phyloP scores from a whole-genome alignment of 2,113 vertebrate genomes.

The Pollimyrus isidori region DNA sequence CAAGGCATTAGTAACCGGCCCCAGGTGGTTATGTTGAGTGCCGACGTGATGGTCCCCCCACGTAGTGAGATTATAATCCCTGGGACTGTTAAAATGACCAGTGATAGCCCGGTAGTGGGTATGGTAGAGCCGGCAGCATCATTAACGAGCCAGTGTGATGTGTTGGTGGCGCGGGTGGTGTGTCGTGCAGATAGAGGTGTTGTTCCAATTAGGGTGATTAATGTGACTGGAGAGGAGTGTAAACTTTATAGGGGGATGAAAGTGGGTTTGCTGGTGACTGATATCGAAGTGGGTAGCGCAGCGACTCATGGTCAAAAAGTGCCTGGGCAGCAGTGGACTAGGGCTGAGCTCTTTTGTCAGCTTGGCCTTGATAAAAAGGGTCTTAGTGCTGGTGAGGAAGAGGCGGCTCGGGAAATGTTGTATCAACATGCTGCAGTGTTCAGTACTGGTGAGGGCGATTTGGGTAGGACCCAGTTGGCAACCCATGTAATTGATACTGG shows the following conservation, averaged over 20 bases:
- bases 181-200: neutral
- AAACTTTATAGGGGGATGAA: neutral
- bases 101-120: neutral
- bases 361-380: neutral
- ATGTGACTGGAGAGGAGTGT: neutral
- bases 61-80: neutral
- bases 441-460: neutral
- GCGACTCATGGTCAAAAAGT: neutral
- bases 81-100: neutral
- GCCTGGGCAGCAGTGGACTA: neutral
- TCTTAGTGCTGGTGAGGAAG: neutral
- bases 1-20: neutral
- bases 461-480: neutral
- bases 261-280: neutral
- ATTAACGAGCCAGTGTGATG: neutral
- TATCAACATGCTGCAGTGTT: neutral
- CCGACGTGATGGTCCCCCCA: neutral
- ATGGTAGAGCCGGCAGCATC: neutral
- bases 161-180: neutral
- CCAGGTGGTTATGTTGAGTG: neutral
- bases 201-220: neutral
- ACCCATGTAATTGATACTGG: neutral
- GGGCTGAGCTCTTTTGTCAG: neutral
- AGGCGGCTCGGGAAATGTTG: neutral
- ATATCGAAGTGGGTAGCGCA: neutral